These are phyloP conservation scores for Eucidaris tribuloides DNA, from an alignment of 35 echinoderm and acorn worm species.

Conservation along the genomic window DNA sequence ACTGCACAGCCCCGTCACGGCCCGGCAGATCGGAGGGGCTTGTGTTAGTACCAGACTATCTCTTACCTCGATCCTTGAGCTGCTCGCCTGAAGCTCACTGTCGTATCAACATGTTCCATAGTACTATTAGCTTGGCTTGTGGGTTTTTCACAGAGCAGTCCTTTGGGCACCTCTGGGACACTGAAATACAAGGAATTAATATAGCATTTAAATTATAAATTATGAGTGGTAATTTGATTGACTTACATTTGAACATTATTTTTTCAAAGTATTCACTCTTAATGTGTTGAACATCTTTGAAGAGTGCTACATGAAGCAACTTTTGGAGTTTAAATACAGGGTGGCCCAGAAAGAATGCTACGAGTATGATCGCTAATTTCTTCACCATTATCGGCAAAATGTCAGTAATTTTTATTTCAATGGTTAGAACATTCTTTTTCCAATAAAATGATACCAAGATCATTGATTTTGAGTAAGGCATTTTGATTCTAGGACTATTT, in stretches of 20 bases:
- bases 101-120: slow-evolving; percentile 29
- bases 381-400: too few relatives aligned
- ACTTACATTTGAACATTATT: background rate
- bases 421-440: too few relatives aligned
- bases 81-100: slow-evolving; percentile 33
- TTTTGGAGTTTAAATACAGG: too few relatives aligned
- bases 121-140: background rate
- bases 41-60: too few relatives aligned
- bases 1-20: too few relatives aligned
- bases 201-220: background rate
- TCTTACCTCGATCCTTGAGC: slow-evolving; percentile 12
- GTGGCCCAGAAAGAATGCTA: too few relatives aligned
- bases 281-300: background rate
- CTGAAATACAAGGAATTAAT: background rate
- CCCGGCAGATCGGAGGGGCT: too few relatives aligned
- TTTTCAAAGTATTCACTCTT: background rate
- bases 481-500: too few relatives aligned
- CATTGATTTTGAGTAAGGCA: too few relatives aligned
- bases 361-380: too few relatives aligned
- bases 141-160: background rate
- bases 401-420: too few relatives aligned
- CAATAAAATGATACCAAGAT: too few relatives aligned
- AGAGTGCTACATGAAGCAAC: background rate
- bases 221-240: background rate
- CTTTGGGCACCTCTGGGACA: background rate